These are phyloP conservation scores for Netelia fuscicornis DNA, from an alignment of 2,888 invertebrate genomes.

Conservation along the genomic window DNA sequence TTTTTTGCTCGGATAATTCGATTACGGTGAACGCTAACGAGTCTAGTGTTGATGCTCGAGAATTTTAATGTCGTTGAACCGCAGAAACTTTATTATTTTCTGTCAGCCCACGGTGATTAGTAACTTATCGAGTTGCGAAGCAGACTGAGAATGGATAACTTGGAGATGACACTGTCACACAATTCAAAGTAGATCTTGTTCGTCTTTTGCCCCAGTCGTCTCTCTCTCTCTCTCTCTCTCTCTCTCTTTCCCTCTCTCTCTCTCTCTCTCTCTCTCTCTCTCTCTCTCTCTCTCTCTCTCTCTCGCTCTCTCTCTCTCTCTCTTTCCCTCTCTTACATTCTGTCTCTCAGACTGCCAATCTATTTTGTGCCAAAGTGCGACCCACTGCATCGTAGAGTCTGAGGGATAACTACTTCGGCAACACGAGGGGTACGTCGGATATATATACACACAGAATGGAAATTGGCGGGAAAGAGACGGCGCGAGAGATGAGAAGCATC, in stretches of 20 bases:
- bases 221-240: neutral
- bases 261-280: neutral
- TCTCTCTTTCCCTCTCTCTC: neutral
- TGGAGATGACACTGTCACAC: constrained; percentile 14
- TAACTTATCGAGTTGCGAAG: constrained; percentile 20
- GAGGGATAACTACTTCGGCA: constrained; percentile 31
- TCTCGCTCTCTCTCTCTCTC: neutral
- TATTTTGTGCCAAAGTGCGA: constrained; percentile 57
- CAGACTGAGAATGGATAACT: constrained; percentile 23
- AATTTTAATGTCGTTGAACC: neutral
- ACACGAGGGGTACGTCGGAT: constrained; percentile 16
- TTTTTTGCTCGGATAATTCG: too few relatives aligned
- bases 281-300: neutral
- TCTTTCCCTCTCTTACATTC: neutral
- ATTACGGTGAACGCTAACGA: too few relatives aligned
- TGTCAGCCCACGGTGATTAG: neutral
- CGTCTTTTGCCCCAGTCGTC: constrained; percentile 7
- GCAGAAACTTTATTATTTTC: constrained; percentile 1
- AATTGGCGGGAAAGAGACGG: neutral
- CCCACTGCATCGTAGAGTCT: constrained; percentile 8
- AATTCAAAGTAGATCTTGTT: constrained; percentile 21
- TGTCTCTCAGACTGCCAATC: constrained; percentile 43
- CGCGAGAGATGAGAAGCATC: constrained; percentile 32
- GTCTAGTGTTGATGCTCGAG: too few relatives aligned
- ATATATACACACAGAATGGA: neutral